phyloP scores from a whole-genome alignment of 2,888 invertebrate species.

The Tetramorium bicarinatum region DNA sequence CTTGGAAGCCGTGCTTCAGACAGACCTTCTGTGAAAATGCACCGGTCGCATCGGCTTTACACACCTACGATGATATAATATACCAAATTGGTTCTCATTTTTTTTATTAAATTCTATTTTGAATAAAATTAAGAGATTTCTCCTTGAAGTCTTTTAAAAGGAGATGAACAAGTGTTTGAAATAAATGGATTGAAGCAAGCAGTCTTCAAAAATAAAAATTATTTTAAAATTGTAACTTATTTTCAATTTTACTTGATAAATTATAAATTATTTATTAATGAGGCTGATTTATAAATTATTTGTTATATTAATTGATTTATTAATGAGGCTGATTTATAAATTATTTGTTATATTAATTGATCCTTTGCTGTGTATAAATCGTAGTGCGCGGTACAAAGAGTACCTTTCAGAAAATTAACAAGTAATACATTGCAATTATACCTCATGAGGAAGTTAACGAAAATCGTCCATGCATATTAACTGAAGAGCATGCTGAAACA shows the following conservation, averaged over 20 bases:
- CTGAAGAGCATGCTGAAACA: conserved; percentile 82
- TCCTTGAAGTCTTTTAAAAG: neutral
- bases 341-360: neutral
- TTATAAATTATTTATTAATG: neutral
- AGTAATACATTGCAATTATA: conserved; percentile 69
- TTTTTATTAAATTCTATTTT: conserved; percentile 11
- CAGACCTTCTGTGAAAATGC: conserved; percentile 93
- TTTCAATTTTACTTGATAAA: neutral
- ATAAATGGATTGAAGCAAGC: neutral
- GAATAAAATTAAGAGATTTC: neutral
- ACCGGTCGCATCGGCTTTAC: conserved; percentile 94
- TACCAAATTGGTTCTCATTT: neutral
- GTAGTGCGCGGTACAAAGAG: conserved; percentile 51
- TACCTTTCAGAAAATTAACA: conserved; percentile 65
- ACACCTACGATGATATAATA: conserved; percentile 87
- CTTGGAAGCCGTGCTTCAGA: conserved; percentile 90
- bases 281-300: neutral
- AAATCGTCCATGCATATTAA: conserved; percentile 82
- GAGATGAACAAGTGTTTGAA: neutral
- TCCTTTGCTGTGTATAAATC: neutral
- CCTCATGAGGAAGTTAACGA: conserved; percentile 70
- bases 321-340: neutral
- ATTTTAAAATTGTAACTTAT: neutral
- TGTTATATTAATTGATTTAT: neutral
- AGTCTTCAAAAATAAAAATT: neutral